Conservation (phyloP, 2,113 vertebrate species). For the Pristiophorus japonicus region DNA sequence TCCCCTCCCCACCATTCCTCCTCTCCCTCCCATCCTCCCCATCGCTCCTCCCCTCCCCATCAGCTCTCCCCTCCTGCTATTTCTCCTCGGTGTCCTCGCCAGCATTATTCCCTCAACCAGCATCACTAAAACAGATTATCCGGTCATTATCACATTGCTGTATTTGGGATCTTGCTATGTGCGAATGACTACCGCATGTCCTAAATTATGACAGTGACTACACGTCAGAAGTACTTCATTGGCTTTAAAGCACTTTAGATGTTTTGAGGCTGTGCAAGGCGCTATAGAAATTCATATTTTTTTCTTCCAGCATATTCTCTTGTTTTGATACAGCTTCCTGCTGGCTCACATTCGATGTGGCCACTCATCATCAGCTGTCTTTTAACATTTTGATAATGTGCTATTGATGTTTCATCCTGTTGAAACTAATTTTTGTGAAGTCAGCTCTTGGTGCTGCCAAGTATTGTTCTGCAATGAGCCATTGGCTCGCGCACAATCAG, state of each 20-base stretch:
- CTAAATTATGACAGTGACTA: too few relatives aligned
- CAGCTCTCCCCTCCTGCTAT: background rate
- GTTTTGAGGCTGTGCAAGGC: background rate
- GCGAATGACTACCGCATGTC: too few relatives aligned
- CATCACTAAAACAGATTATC: too few relatives aligned
- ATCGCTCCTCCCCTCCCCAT: background rate
- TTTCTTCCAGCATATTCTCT: background rate
- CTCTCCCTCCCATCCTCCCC: background rate
- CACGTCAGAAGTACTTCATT: too few relatives aligned
- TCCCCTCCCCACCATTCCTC: too few relatives aligned
- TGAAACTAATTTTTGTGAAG: background rate
- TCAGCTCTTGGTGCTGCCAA: background rate
- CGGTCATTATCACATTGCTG: too few relatives aligned
- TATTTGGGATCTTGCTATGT: too few relatives aligned
- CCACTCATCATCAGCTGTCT: background rate
- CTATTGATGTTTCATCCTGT: background rate
- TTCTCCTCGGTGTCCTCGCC: background rate
- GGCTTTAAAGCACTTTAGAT: background rate
- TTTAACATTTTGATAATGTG: background rate
- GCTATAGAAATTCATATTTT: background rate
- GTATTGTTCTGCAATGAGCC: background rate
- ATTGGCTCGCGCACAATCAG: background rate
- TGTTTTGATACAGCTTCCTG: background rate
- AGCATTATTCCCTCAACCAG: too few relatives aligned
- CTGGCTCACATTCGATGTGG: background rate